A percentile compares a stretch with the other conserved stretches of the same genome.
phyloP scores from a whole-genome alignment of 1,140 invertebrate species.

The Zaprionus inermis region DNA sequence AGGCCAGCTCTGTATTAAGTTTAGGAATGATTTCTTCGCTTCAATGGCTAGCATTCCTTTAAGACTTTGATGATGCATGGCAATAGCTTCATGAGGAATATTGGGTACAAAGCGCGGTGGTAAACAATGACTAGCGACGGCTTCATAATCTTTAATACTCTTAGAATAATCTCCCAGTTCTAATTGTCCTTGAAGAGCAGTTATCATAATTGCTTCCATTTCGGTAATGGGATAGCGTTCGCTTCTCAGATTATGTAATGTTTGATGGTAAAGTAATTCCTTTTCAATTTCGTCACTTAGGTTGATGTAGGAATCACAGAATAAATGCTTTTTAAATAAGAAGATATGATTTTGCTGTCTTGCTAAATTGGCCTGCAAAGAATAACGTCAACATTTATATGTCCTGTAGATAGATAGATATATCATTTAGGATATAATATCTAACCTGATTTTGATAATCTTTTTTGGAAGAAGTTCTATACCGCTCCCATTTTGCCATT shows the following conservation, averaged over 20 bases:
- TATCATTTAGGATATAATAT: neutral
- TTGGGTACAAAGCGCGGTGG: slow-evolving; percentile 91
- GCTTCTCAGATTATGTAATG: slow-evolving; percentile 94
- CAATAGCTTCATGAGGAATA: slow-evolving; percentile 91
- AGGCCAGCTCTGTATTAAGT: slow-evolving; percentile 96
- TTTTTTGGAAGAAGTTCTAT: slow-evolving; percentile 87
- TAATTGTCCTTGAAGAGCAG: slow-evolving; percentile 96
- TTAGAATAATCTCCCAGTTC: slow-evolving; percentile 93
- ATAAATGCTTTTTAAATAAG: slow-evolving; percentile 96
- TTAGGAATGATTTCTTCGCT: slow-evolving; percentile 96
- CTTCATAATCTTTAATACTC: slow-evolving; percentile 88
- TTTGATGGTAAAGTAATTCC: slow-evolving; percentile 97
- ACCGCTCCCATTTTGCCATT: slow-evolving; percentile 97
- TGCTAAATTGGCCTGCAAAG: slow-evolving; percentile 31
- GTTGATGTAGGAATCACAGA: slow-evolving; percentile 94
- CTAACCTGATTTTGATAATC: slow-evolving; percentile 79
- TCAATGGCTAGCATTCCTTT: slow-evolving; percentile 93
- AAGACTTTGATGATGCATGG: slow-evolving; percentile 94
- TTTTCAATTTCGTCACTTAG: slow-evolving; percentile 95
- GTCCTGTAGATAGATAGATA: neutral
- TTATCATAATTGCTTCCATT: slow-evolving; percentile 97
- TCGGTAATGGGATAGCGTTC: slow-evolving; percentile 96
- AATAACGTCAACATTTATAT: neutral
- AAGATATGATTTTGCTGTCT: slow-evolving; percentile 87
- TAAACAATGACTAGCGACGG: slow-evolving; percentile 92